Base-by-base conservation (phyloP, 2,113 vertebrate genomes). In the Muscicapa adusta region DNA sequence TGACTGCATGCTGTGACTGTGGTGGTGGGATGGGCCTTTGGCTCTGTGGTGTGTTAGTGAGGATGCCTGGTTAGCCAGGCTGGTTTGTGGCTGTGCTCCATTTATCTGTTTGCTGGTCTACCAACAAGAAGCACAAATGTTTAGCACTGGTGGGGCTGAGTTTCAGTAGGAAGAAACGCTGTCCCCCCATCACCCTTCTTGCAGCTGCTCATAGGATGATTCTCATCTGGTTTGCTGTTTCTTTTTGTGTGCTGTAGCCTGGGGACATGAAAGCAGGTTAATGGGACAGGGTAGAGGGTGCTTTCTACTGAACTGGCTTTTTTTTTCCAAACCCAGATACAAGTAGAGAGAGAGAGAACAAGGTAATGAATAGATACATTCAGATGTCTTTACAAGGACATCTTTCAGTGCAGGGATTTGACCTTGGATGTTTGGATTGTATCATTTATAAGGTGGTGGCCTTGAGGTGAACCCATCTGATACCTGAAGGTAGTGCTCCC, bases 251-350 rank as follows among this genome's bases (percentile, higher is more conserved):
- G 63, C 58, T 26, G 33, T 43, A 93, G 65, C 48, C 42, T n/a
- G 62, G 93, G 91, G 87, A 94, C 54, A 93, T 94, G 62, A 94
- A 96, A 96, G 53, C 48, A 22, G 94, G 91, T 97, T 95, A 94
- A 68, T 82, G 78, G 94, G 75, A 81, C 84, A 82, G 89, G 70
- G 89, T 85, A 60, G 67, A 82, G 20, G 8, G 25, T 57, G 23
- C 34, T 81, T 93, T n/a, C 31, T 81, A 71, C 31, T 60, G 29
- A 95, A 83, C 26, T 1, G 14, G 12, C 34, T 60, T 66, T 79
- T 61, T 84, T 28, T 57, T 10, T n/a, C 34, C 42, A 76, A 89
- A 72, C 57, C 16, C 47, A 47, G 58, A 67, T 72, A 40, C 23
- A 38, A 68, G 33, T 33, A 34, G 72, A 79, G n/a, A 73, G 43